A percentile compares a stretch with the other conserved stretches of the same genome.
These are phyloP conservation scores for Micrasema longulum DNA, from an alignment of 1,140 invertebrate genomes.

Conservation along the genomic window DNA sequence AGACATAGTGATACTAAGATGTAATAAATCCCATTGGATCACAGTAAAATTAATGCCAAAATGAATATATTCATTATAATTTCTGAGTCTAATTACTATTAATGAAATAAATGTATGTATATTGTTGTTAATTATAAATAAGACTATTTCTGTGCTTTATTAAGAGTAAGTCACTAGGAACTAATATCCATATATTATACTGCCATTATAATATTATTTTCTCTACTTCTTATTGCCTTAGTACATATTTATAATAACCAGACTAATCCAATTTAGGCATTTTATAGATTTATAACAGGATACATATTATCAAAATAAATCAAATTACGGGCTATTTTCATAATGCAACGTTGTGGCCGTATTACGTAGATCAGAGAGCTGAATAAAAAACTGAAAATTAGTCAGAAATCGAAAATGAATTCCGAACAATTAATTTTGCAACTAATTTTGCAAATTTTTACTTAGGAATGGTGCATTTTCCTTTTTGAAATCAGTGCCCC, in stretches of 20 bases:
- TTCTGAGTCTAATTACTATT: conserved; percentile 20
- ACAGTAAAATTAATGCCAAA: conserved; percentile 34
- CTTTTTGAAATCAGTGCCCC: no score
- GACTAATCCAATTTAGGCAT: conserved; percentile 22
- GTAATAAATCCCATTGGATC: conserved; percentile 2
- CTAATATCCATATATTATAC: neutral
- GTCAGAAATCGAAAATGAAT: no score
- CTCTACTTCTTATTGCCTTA: conserved; percentile 15
- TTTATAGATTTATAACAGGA: neutral
- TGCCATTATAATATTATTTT: conserved; percentile 10
- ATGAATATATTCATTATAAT: conserved; percentile 29
- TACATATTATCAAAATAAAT: no score
- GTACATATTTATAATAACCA: conserved; percentile 21
- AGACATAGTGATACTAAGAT: conserved; percentile 13
- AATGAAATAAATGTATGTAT: conserved; percentile 29
- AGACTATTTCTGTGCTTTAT: conserved; percentile 34
- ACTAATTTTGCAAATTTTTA: no score
- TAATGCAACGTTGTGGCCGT: no score
- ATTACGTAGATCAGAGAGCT: no score
- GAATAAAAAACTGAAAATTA: no score
- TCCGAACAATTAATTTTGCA: no score
- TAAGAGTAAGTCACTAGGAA: conserved; percentile 22
- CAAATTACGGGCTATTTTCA: no score
- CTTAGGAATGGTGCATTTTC: no score
- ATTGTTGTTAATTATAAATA: conserved; percentile 24